These are phyloP conservation scores for Telenomus remus DNA, from an alignment of 1,140 invertebrate species.

Conservation along the genomic window DNA sequence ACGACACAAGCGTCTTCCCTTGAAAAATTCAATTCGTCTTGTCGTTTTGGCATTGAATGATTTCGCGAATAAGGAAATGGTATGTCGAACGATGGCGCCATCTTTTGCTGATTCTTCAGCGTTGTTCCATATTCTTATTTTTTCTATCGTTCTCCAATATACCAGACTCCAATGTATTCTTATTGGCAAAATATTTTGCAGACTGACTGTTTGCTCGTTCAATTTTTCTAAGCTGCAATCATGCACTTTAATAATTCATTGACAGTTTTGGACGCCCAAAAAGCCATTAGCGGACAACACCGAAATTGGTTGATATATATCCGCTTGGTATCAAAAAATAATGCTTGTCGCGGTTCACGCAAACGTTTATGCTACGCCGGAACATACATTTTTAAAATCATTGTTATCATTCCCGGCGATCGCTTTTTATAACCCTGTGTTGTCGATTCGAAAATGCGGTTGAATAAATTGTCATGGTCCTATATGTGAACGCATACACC, in stretches of 20 bases:
- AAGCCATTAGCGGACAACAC: constrained; percentile 29
- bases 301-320: constrained; percentile 4
- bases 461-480: constrained; percentile 32
- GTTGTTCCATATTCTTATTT: no score
- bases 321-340: constrained; percentile 34
- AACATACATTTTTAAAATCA: constrained; percentile 32
- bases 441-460: constrained; percentile 38
- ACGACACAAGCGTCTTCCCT: constrained; percentile 18
- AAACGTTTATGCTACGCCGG: background rate
- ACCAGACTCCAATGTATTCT: no score
- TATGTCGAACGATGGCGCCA: no score
- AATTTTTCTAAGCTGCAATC: no score
- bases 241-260: no score
- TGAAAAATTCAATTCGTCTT: constrained; percentile 32
- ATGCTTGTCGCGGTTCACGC: background rate
- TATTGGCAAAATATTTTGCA: no score
- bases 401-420: constrained; percentile 41
- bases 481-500: no score
- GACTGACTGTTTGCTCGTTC: no score
- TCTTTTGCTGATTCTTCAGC: no score
- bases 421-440: constrained; percentile 29
- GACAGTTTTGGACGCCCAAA: constrained; percentile 16
- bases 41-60: constrained; percentile 35
- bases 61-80: constrained; percentile 8
- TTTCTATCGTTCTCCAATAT: no score